Base-by-base conservation (phyloP, 2,113 vertebrate genomes). In the Mugil cephalus region DNA sequence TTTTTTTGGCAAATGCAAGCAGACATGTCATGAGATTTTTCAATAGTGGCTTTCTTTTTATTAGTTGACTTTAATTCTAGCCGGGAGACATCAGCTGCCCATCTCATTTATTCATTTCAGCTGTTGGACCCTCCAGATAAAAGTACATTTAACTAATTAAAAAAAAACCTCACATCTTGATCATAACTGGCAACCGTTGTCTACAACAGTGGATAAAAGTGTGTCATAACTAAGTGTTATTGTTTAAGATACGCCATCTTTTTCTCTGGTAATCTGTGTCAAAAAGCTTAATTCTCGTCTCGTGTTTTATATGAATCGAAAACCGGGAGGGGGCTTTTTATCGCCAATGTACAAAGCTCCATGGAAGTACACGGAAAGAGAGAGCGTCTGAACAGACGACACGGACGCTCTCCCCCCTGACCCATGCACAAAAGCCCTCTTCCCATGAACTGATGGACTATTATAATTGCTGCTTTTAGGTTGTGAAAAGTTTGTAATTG, bases 381-480 rank as follows among this genome's bases (percentile, higher is more conserved):
- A 55, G 42, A 2, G 21, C 15, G 35, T 63, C 35, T 13, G 4
- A 24, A 74, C 47, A 35, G 59, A 66, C 18, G 50, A 54, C 10
- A 7, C 48, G 35, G 40, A 13, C 11, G 1, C 68, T 50, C 58
- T 8, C 21, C 50, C n/a, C 54, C 14, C 18, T 39, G 72, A 70
- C 77, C 83, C 79, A 74, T 84, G 88, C 79, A 86, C 77, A 76
- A 73, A 80, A 86, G 85, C 88, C 81, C 74, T 89, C 87, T 89
- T 79, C 85, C 82, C 65, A 55, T 45, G 75, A 87, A 86, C 68
- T 70, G 77, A 82, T 91, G 79, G 79, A 81, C 24, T 30, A 5
- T 86, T 77, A 76, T 82, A 84, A 84, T 79, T 93, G 94, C 93
- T 94, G 94, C 93, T 94, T 94, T 88, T 82, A 85, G 83, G 51